A percentile compares a stretch with the other conserved stretches of the same genome.
phyloP scores from a whole-genome alignment of 2,113 vertebrate species.

The Lichenostomus cassidix region DNA sequence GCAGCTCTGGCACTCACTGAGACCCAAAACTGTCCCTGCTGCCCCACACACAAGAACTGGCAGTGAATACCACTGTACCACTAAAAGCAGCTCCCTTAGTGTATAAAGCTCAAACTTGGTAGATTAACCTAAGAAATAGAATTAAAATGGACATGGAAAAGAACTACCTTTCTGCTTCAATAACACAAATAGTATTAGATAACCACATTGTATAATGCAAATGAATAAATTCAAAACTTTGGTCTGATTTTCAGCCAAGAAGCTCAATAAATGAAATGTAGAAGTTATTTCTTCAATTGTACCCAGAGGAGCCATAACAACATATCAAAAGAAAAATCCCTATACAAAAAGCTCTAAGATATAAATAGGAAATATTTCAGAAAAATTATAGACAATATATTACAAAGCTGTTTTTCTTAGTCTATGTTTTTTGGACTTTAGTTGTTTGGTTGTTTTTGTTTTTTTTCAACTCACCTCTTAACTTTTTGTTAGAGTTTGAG shows the following conservation, averaged over 20 bases:
- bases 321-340: neutral
- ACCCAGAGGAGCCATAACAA: neutral
- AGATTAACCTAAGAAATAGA: neutral
- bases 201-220: neutral
- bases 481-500: neutral
- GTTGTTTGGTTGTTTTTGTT: rapidly evolving
- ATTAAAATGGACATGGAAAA: neutral
- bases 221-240: neutral
- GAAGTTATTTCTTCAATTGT: neutral
- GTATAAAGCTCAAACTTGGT: neutral
- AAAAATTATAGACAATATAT: neutral
- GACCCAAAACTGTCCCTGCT: neutral
- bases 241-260: neutral
- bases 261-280: neutral
- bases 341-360: neutral
- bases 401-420: neutral
- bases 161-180: neutral
- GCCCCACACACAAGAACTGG: rapidly evolving
- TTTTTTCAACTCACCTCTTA: neutral
- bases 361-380: neutral
- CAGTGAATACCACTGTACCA: neutral
- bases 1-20: neutral
- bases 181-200: neutral
- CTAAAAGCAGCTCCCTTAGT: neutral
- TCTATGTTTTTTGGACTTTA: neutral